Evolutionary conservation across 2,888 invertebrate species (phyloP), one percentile per base, ranked within the genome.

Genomic region (Acanthosepion pharaonis): DNA sequence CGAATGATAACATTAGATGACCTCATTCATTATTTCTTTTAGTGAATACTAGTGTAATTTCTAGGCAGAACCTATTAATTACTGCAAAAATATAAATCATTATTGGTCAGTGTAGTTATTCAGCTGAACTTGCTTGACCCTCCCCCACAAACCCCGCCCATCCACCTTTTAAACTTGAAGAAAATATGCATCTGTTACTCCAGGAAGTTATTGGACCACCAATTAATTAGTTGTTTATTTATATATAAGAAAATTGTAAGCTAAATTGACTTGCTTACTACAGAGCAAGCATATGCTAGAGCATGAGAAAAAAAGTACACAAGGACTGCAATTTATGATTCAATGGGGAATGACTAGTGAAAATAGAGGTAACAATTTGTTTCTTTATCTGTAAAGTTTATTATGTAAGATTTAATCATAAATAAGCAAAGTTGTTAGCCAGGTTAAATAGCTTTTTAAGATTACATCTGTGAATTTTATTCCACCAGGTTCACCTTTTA

Each of bases 61-160:
- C n/a, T 78, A 11, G 78, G 11, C n/a, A 78, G 15, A 28, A 64
- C 25, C 59, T 59, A 28, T 78, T 59, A 49, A 64, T 42, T 25
- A 33, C 4, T n/a, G 15, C 78, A 78, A 15, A 78, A 15, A n/a
- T 78, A 78, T 78, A 33, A 78, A 33, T 78, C 78, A 78, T 78
- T n/a, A n/a, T 78, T 78, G 78, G 78, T n/a, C 78, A 78, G 78
- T 15, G n/a, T 78, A 78, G 9, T 78, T 78, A 78, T 78, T 78
- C n/a, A 78, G 11, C 78, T 78, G 78, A 78, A n/a, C 78, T n/a
- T 78, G n/a, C n/a, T 78, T 78, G 78, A 78, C 78, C 78, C 78
- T 15, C n/a, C 6, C 28, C 8, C 78, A 28, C 33, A 15, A 11
- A 20, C 23, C 23, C 23, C 20, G 23, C 23, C 59, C 59, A 59